Evolutionary conservation across 2,113 vertebrate species (phyloP).

Genomic region (Butorides virescens): DNA sequence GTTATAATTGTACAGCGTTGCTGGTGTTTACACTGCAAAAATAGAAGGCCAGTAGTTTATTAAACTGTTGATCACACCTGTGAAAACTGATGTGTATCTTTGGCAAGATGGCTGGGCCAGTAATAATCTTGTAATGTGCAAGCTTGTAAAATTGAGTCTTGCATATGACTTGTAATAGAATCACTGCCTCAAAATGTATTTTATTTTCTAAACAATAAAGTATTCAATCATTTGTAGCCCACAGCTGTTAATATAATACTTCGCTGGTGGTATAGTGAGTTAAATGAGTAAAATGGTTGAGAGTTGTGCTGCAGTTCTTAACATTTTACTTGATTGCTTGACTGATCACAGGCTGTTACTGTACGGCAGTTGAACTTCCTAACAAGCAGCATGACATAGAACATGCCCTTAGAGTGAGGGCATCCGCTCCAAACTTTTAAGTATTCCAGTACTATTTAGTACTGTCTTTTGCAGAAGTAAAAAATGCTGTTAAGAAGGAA

Average conservation of each 20-base stretch:
- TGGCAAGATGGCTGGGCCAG: not conserved
- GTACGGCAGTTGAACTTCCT: not conserved
- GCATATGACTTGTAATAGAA: not conserved
- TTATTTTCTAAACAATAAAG: not conserved
- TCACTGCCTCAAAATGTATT: not conserved
- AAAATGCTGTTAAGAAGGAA: not conserved
- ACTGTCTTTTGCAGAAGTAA: not conserved
- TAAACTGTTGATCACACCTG: not conserved
- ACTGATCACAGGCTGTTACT: not conserved
- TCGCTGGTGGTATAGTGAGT: not conserved
- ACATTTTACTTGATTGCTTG: not conserved
- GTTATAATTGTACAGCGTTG: fast-evolving
- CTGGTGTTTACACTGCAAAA: not conserved
- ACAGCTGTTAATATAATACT: not conserved
- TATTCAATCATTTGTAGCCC: not conserved
- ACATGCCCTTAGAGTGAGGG: not conserved
- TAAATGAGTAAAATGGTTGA: not conserved
- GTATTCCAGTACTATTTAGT: not conserved
- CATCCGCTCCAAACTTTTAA: not conserved
- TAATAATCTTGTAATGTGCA: not conserved
- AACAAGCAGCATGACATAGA: not conserved
- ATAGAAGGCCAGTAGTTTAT: fast-evolving
- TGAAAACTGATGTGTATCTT: not conserved
- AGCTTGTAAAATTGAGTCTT: not conserved
- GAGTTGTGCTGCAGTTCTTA: not conserved